Evolutionary conservation across 1,140 invertebrate genomes (phyloP), one percentile per base, ranked within the genome.

Genomic region (Trissolcus basalis): DNA sequence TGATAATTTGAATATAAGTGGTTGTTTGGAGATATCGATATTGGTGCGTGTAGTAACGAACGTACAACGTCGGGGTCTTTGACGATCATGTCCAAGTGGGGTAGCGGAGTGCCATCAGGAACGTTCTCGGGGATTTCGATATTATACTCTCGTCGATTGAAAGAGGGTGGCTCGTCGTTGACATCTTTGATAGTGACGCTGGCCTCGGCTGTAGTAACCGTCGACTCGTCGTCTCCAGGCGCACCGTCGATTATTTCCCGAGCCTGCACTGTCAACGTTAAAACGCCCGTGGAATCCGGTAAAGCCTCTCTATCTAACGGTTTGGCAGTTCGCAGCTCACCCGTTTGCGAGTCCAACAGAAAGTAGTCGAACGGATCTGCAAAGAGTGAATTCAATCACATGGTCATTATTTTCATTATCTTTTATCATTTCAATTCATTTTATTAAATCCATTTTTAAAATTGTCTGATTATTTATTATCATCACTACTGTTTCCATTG

Each of bases 151-250:
- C 92, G 90, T 39, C 91, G 89, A 87, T 95, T 95, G 85, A 96
- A 96, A 11, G 89, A 88, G 0, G 97, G 97, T 0, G 96, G 92
- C 78, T 96, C 96, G 85, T 99, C 97, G 87, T 98, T 98, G 0
- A 98, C 95, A 87, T 98, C 97, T 81, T 92, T 92, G 69, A 98
- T 94, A 15, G 94, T 96, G 10, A 98, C 92, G 0, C 92, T 95
- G 8, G 95, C 93, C 43, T 93, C 91, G 0, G 93, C 91, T 7
- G 90, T 90, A 3, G 93, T 91, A 10, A 91, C 90, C 0, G 93
- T 93, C 14, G 91, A 82, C 4, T 91, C 82, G 77, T 94, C 93
- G 78, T 93, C 91, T 4, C 91, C 87, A 12, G 92, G 91, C 10
- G 89, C 83, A 0, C 93, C 94, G 81, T 95, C 91, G 3, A 95